Evolutionary conservation across 2,797 vertebrate genomes (phyloP).

Genomic region (Gallinago solitaria): DNA sequence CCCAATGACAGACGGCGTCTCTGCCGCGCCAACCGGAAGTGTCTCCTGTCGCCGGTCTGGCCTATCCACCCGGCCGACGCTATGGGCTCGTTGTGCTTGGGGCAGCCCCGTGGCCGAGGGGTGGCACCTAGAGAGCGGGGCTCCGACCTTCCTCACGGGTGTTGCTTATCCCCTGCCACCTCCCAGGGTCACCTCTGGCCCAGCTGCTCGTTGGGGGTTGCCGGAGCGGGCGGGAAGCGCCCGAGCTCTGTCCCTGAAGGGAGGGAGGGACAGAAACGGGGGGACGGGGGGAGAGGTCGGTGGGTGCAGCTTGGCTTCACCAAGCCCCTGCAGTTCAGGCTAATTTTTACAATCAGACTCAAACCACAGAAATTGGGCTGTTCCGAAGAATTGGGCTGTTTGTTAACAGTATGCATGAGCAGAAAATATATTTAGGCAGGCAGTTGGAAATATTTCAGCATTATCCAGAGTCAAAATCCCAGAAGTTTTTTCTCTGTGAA

Average conservation of each 20-base stretch:
- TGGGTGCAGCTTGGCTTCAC: background rate
- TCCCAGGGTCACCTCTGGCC: background rate
- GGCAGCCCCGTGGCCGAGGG: background rate
- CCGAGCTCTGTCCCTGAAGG: background rate
- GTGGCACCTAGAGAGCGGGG: no score
- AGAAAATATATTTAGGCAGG: background rate
- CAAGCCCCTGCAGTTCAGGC: fast-evolving
- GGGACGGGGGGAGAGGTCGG: fast-evolving
- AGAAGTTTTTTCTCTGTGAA: background rate
- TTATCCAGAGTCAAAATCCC: background rate
- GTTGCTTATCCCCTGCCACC: fast-evolving
- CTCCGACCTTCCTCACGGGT: background rate
- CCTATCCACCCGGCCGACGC: no score
- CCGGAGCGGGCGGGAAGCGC: background rate
- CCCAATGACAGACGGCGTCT: background rate
- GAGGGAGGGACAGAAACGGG: background rate
- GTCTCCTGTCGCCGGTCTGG: no score
- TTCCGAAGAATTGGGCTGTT: background rate
- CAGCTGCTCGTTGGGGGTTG: background rate
- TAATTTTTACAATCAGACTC: fast-evolving
- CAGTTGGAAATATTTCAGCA: fast-evolving
- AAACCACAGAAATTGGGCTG: fast-evolving
- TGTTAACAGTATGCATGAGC: fast-evolving
- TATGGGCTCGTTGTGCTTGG: no score
- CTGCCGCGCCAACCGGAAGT: fast-evolving